Evolutionary conservation across 2,113 vertebrate species (phyloP).

Genomic region (Microcebus ravelobensis): DNA sequence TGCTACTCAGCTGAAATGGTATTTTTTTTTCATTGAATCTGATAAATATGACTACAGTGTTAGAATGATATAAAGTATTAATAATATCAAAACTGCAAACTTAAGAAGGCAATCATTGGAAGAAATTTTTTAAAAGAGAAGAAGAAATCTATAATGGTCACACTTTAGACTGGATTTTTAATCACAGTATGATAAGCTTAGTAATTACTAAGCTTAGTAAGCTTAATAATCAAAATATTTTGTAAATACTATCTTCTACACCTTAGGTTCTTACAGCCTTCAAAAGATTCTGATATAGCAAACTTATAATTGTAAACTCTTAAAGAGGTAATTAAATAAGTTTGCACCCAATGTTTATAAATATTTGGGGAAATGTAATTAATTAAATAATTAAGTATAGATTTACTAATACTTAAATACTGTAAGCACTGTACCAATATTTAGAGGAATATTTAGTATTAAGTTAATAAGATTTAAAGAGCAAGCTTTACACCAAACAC

Average conservation of each 20-base stretch:
- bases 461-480: conserved; percentile 28
- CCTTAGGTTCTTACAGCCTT: not conserved
- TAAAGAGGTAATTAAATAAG: conserved; percentile 10
- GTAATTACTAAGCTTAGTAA: too few species aligned
- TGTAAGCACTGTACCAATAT: not conserved
- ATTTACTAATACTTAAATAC: not conserved
- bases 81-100: not conserved
- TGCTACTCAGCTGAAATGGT: not conserved
- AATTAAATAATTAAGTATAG: not conserved
- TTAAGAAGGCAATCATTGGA: not conserved
- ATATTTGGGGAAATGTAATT: not conserved
- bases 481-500: not conserved
- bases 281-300: not conserved
- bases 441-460: conserved; percentile 20
- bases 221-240: not conserved
- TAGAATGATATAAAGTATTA: not conserved
- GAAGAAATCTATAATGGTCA: not conserved
- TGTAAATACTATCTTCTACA: not conserved
- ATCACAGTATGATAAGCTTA: not conserved
- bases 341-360: not conserved
- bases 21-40: not conserved
- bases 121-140: conserved; percentile 1
- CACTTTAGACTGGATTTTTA: conserved; percentile 20
- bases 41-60: not conserved
- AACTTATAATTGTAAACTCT: not conserved